phyloP scores from a whole-genome alignment of 2,888 invertebrate species.

The Caenorhabditis sp. region DNA sequence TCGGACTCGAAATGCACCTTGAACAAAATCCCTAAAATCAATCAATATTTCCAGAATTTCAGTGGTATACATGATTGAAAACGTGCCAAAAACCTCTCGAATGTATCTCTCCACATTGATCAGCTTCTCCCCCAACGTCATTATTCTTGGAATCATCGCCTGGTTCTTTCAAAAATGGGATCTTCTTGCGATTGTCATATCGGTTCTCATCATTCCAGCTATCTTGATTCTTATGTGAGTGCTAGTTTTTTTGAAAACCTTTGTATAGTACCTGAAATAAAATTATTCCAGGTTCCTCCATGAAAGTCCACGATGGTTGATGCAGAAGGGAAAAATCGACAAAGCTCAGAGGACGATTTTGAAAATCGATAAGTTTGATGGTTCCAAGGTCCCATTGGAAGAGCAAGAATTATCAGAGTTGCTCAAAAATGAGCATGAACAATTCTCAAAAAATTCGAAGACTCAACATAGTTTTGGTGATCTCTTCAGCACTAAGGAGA shows the following conservation, averaged over 20 bases:
- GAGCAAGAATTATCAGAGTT: constrained; percentile 11
- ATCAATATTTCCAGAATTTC: constrained; percentile 18
- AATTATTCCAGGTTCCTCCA: constrained; percentile 26
- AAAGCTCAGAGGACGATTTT: constrained; percentile 23
- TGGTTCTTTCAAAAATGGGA: constrained; percentile 54
- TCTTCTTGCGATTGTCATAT: constrained; percentile 39
- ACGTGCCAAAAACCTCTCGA: constrained; percentile 31
- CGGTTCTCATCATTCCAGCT: constrained; percentile 49
- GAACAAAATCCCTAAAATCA: neutral
- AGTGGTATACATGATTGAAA: constrained; percentile 41
- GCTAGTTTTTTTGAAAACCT: neutral
- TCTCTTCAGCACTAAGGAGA: constrained; percentile 26
- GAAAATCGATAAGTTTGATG: constrained; percentile 28
- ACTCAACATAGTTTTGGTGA: constrained; percentile 30
- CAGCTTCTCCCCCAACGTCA: constrained; percentile 38
- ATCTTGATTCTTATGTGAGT: constrained; percentile 43
- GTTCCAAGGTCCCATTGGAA: neutral
- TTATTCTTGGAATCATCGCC: constrained; percentile 49
- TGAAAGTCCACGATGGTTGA: constrained; percentile 43
- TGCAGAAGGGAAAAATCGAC: constrained; percentile 34
- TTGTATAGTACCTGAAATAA: neutral
- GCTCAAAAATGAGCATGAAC: constrained; percentile 23
- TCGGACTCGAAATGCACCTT: too few relatives aligned
- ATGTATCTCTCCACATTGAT: constrained; percentile 35
- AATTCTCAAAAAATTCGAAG: constrained; percentile 5